Evolutionary conservation across 2,797 vertebrate species (phyloP).

Genomic region (Neosilurus hyrtlii): DNA sequence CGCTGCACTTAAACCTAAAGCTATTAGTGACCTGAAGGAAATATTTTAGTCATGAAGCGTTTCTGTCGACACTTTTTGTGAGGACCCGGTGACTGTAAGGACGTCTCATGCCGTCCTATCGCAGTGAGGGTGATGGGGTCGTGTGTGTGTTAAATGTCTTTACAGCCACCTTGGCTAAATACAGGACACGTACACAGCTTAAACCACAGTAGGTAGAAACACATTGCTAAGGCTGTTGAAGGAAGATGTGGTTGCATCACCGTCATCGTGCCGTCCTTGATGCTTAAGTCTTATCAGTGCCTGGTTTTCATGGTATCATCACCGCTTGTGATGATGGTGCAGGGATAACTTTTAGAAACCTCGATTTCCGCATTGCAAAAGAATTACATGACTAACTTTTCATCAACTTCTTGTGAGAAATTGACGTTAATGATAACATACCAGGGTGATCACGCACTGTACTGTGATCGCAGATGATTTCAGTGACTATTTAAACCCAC

Average conservation of each 20-base stretch:
- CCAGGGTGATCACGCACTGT: too few relatives aligned
- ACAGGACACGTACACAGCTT: too few relatives aligned
- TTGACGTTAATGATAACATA: not conserved
- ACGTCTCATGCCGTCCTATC: not conserved
- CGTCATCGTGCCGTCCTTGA: not conserved
- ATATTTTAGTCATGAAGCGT: not conserved
- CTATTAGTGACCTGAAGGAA: not conserved
- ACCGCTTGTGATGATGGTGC: not conserved
- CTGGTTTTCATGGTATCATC: not conserved
- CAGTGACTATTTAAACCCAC: too few relatives aligned
- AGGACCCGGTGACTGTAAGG: not conserved
- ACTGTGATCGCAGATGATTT: not conserved
- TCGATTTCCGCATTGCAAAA: too few relatives aligned
- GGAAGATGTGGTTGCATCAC: not conserved
- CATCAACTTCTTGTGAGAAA: not conserved
- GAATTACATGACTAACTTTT: not conserved
- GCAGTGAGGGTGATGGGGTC: not conserved
- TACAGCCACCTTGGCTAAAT: not conserved
- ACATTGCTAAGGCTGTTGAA: too few relatives aligned
- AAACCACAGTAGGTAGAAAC: not conserved
- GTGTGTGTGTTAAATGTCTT: not conserved
- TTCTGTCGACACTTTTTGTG: not conserved
- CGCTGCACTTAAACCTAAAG: not conserved
- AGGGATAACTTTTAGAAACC: not conserved
- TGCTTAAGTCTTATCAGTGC: not conserved